Conservation (phyloP, 2,888 invertebrate genomes). For the Rhodophaea formosa region DNA sequence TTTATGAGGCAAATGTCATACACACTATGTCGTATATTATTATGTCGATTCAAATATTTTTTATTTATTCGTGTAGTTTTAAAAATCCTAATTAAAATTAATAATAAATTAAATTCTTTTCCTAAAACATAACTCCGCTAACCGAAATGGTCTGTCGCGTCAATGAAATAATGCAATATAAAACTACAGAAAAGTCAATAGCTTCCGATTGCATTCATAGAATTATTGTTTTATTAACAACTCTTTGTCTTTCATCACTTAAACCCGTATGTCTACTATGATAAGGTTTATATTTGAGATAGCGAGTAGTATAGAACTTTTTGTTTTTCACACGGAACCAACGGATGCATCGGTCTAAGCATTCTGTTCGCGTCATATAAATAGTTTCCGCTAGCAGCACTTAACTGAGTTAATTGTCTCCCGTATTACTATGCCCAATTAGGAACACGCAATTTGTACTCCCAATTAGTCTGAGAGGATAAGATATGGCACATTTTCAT, state of each 20-base stretch:
- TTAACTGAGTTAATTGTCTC: conserved; percentile 58
- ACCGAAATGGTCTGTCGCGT: too few species aligned
- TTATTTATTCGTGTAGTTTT: too few species aligned
- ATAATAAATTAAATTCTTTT: too few species aligned
- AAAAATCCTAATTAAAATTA: too few species aligned
- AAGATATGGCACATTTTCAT: not conserved
- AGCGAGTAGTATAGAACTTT: conserved; percentile 23
- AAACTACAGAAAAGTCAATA: not conserved
- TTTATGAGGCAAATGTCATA: too few species aligned
- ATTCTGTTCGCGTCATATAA: conserved; percentile 61
- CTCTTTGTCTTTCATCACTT: not conserved
- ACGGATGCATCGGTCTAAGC: conserved; percentile 56
- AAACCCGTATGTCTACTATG: conserved; percentile 21
- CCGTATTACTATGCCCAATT: conserved; percentile 40
- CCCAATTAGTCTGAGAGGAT: not conserved
- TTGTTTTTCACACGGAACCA: conserved; percentile 59
- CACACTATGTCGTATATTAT: too few species aligned
- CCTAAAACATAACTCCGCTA: too few species aligned
- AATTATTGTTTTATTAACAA: not conserved
- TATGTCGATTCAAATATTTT: too few species aligned
- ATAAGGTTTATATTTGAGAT: conserved; percentile 34
- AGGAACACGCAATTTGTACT: conserved; percentile 41
- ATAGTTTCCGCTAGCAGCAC: conserved; percentile 66
- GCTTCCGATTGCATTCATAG: not conserved
- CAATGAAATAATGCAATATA: not conserved